Base-by-base conservation (phyloP, 2,797 vertebrate species). In the Denticeps clupeoides region DNA sequence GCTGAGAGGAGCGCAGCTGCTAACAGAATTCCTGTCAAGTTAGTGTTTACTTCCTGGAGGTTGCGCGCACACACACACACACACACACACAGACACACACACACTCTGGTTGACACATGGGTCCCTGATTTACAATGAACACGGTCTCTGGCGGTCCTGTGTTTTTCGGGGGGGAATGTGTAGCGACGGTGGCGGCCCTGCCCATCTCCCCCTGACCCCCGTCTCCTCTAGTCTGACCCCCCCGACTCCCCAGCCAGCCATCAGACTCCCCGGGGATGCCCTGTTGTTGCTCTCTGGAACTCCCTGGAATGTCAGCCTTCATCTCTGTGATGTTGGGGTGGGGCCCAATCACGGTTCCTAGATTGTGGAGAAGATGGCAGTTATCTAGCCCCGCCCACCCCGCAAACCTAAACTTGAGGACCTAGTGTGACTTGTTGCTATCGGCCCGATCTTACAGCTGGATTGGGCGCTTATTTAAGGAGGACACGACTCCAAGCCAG, bases 251-350 rank as follows among this genome's bases (percentile, higher is more conserved):
- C 49, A 65, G 31, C 37, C 70, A 69, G 67, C 67, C 53, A 40
- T 40, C 44, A 16, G 13, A 27, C 52, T 65, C 69, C 72, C 56
- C 21, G 1, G 47, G 58, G 62, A 35, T 29, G 77, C 77, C 69
- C 72, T 71, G 61, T 55, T 59, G 53, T 72, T 57, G 47, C 60
- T 47, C 12, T 56, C 47, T 49, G n/a, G n/a, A 51, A 66, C 38
- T 44, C 56, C 45, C 51, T 60, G 59, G 51, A 62, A 68, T 59
- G n/a, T 50, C 57, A 50, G 52, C 55, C 60, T 62, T 64, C 44
- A 67, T 69, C 42, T 70, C 59, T 47, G 46, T 58, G 67, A 62
- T 66, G 47, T 52, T 38, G 45, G 54, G 65, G 67, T 50, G 46
- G 54, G 50, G 53, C 62, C 25, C 66, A 51, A 59, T 61, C 45